phyloP scores from a whole-genome alignment of 2,113 vertebrate species.

The Nettapus auritus region DNA sequence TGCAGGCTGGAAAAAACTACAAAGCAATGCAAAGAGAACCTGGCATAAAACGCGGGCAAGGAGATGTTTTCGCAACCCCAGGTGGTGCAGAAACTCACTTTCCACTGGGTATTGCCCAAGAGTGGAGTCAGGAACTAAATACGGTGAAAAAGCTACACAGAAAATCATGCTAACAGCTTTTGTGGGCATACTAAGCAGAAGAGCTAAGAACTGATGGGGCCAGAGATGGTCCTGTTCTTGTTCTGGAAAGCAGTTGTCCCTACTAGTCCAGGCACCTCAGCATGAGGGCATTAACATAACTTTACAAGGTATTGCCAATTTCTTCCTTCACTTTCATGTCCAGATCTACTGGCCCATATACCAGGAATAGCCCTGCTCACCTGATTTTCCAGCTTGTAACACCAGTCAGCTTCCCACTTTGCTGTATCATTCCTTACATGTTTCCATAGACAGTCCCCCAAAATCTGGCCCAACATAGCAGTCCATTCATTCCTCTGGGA shows the following conservation, averaged over 20 bases:
- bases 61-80: accelerated
- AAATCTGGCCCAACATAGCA: neutral
- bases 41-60: accelerated
- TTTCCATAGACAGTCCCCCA: neutral
- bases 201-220: neutral
- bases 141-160: neutral
- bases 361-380: accelerated
- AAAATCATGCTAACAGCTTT: neutral
- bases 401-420: neutral
- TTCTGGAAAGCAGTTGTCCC: neutral
- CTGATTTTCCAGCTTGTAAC: neutral
- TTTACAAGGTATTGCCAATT: neutral
- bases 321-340: neutral
- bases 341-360: neutral
- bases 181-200: neutral
- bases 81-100: neutral
- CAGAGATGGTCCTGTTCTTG: accelerated
- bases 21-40: neutral
- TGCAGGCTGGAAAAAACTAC: neutral
- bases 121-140: too few relatives aligned
- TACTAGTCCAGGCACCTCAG: neutral
- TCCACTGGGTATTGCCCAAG: accelerated
- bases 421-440: neutral
- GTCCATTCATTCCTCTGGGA: neutral
- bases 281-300: too few relatives aligned